phyloP scores from a whole-genome alignment of 1,140 invertebrate species.

The Leptinotarsa defecta region DNA sequence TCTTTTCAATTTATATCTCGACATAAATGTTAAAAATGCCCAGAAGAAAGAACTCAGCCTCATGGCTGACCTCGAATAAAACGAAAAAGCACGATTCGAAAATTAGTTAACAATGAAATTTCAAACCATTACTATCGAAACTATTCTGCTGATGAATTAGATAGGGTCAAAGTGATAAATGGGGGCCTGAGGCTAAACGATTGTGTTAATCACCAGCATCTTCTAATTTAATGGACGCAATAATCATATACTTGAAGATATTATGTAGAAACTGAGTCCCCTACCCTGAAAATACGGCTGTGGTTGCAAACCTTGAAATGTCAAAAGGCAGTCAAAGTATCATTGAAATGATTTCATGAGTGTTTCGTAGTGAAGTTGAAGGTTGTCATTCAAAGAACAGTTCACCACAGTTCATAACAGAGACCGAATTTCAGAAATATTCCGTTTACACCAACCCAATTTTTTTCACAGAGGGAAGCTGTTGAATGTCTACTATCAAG shows the following conservation, averaged over 20 bases:
- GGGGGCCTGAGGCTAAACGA: slow-evolving; percentile 5
- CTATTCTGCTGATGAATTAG: not conserved
- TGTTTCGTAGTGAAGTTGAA: not conserved
- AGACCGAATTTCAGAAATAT: too few species aligned
- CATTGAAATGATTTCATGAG: not conserved
- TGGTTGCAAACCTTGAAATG: not conserved
- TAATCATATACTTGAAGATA: slow-evolving; percentile 9
- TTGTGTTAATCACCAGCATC: slow-evolving; percentile 11
- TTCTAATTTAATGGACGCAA: not conserved
- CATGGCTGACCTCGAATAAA: slow-evolving; percentile 14
- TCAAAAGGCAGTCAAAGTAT: not conserved
- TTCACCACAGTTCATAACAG: too few species aligned
- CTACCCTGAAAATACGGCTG: not conserved
- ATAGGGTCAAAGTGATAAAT: slow-evolving; percentile 17
- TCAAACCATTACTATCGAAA: slow-evolving; percentile 13
- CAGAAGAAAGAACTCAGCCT: not conserved
- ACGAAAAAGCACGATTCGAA: slow-evolving; percentile 16
- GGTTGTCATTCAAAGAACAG: too few species aligned
- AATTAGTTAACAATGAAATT: slow-evolving; percentile 22
- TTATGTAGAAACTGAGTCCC: not conserved
- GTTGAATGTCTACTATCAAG: too few species aligned
- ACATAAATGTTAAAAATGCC: slow-evolving; percentile 22
- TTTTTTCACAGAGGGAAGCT: too few species aligned
- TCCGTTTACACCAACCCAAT: too few species aligned
- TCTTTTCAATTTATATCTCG: slow-evolving; percentile 19